Evolutionary conservation across 2,113 vertebrate genomes (phyloP), one percentile per base, ranked within the genome.

Genomic region (Leucosticte australis): DNA sequence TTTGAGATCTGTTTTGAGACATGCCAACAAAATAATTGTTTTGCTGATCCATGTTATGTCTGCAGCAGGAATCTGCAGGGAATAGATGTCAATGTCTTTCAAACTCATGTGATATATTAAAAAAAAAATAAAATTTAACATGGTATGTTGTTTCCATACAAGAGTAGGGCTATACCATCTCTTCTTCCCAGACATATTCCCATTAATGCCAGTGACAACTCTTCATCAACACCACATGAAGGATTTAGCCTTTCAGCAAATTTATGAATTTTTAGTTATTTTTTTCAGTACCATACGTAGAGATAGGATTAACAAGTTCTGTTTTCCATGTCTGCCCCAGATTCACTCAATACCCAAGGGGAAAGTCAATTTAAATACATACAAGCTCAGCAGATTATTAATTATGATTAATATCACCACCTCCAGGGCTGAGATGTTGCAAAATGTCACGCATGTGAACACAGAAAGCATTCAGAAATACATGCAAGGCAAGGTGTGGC

Each of bases 301-400:
- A 91, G 28, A 23, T 49, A 14, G 28, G n/a, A 83, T 63, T 59
- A 83, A 63, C 10, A 50, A 59, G 2, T 74, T 77, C 59, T 93
- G 37, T 22, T 91, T 82, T 71, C 46, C 17, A 26, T 5, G 50
- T 78, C 67, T 69, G 91, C 28, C 74, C 78, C 63, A 87, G 62
- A 94, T 87, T 94, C 59, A 63, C 50, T 76, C 70, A 62, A 37
- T 20, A 87, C 44, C 93, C 90, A 39, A 46, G 33, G 67, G 78
- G 53, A 92, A 95, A 94, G 63, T 62, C 13, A 50, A 83, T 79
- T 82, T 91, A 65, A 92, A 89, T 91, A 92, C 79, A 80, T 79
- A 76, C 65, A 85, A 77, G 13, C 14, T 87, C 65, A 78, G 88
- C 14, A 90, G 88, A 96, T 90, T 63, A 94, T 87, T 84, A 94